Conservation (phyloP, 1,140 invertebrate species). For the Diorhabda elongata region DNA sequence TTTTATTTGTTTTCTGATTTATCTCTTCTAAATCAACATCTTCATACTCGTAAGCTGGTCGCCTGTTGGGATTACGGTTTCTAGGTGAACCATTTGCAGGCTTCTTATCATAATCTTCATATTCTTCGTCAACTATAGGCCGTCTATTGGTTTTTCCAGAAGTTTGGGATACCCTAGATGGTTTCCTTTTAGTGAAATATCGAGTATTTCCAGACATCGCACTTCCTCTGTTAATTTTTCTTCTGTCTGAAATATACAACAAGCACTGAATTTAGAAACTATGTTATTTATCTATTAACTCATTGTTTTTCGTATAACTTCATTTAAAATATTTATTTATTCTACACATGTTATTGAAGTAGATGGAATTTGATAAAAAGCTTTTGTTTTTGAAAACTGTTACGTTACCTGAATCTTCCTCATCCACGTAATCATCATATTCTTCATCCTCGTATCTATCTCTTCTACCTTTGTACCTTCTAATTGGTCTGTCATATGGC, state of each 20-base stretch:
- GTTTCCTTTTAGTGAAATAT: conserved; percentile 29
- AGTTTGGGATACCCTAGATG: conserved; percentile 16
- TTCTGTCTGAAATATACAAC: conserved; percentile 7
- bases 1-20: conserved; percentile 33
- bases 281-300: no score
- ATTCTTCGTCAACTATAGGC: conserved; percentile 16
- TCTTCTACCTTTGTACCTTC: conserved; percentile 23
- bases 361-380: background rate
- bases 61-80: conserved; percentile 21
- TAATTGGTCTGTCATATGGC: conserved; percentile 22
- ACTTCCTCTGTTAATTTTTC: background rate
- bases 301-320: no score
- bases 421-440: conserved; percentile 20
- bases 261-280: no score
- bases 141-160: conserved; percentile 14
- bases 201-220: conserved; percentile 1
- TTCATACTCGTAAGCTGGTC: conserved; percentile 7
- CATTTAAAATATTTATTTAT: background rate
- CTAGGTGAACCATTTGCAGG: background rate
- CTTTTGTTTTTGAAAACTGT: background rate
- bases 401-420: conserved; percentile 7
- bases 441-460: conserved; percentile 21
- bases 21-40: conserved; percentile 38
- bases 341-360: background rate
- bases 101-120: conserved; percentile 8